A percentile compares a stretch with the other conserved stretches of the same genome.
These are phyloP conservation scores for Chelidonichthys spinosus DNA, from an alignment of 2,797 vertebrate genomes.

Conservation along the genomic window DNA sequence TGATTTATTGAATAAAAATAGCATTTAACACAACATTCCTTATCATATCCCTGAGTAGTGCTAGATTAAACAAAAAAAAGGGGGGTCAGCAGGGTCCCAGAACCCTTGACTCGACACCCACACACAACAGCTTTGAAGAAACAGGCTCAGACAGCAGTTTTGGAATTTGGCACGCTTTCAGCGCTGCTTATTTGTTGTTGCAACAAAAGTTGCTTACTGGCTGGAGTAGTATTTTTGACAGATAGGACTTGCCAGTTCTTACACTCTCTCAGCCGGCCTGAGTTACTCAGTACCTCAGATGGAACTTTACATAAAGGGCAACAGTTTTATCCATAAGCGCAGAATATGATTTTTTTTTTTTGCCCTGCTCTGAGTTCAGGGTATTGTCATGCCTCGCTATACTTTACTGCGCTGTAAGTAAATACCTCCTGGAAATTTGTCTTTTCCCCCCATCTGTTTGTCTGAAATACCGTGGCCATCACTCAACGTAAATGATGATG, in stretches of 20 bases:
- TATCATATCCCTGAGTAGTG: neutral
- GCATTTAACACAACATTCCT: constrained; percentile 4
- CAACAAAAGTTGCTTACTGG: constrained; percentile 17
- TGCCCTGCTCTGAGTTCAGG: constrained; percentile 5
- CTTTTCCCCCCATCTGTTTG: constrained; percentile 59
- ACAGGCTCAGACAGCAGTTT: constrained; percentile 11
- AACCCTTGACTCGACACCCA: constrained; percentile 2
- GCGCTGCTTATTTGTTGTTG: constrained; percentile 22
- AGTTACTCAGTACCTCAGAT: constrained; percentile 2
- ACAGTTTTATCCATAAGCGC: neutral
- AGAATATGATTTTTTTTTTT: constrained; percentile 15
- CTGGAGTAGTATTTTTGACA: constrained; percentile 28
- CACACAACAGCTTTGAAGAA: constrained; percentile 11
- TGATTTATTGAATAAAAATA: constrained; percentile 7
- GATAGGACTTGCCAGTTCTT: constrained; percentile 23
- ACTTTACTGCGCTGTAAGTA: constrained; percentile 62
- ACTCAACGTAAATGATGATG: constrained; percentile 73
- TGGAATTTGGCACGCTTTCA: constrained; percentile 21
- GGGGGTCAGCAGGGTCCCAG: neutral
- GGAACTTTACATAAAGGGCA: constrained; percentile 1
- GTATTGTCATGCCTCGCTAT: constrained; percentile 51
- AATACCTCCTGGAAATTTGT: constrained; percentile 72
- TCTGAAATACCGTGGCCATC: constrained; percentile 67
- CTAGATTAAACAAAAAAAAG: constrained; percentile 30
- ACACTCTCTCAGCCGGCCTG: constrained; percentile 23